Evolutionary conservation across 1,140 invertebrate species (phyloP).

Genomic region (Drosophila kikkawai): DNA sequence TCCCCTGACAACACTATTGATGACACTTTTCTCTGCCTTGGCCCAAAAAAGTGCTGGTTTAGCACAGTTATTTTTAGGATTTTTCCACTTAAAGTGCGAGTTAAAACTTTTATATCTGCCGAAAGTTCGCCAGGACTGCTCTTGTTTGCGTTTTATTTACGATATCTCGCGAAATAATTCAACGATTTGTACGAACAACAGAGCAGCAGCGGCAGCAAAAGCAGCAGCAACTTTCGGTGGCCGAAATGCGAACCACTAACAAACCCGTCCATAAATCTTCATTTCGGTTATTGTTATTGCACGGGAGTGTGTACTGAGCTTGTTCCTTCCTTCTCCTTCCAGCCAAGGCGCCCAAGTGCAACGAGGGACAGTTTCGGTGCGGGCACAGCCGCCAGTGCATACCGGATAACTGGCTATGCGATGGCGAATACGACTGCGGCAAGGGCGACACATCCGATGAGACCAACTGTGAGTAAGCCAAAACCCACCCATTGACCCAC

Average conservation of each 20-base stretch:
- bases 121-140: slow-evolving; percentile 33
- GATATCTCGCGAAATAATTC: slow-evolving; percentile 53
- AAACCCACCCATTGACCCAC: background rate
- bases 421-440: slow-evolving; percentile 86
- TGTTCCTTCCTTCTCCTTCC: slow-evolving; percentile 33
- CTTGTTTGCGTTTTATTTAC: slow-evolving; percentile 49
- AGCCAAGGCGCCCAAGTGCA: slow-evolving; percentile 79
- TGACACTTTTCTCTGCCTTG: background rate
- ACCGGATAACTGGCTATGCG: slow-evolving; percentile 90
- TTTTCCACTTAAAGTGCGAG: slow-evolving; percentile 29
- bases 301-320: slow-evolving; percentile 30
- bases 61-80: slow-evolving; percentile 21
- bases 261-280: slow-evolving; percentile 78
- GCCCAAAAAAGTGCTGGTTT: background rate
- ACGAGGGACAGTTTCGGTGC: slow-evolving; percentile 88
- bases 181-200: slow-evolving; percentile 50
- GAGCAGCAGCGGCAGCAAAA: slow-evolving; percentile 10
- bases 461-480: slow-evolving; percentile 69
- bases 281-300: slow-evolving; percentile 80
- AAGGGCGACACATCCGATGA: slow-evolving; percentile 75
- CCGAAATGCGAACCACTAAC: slow-evolving; percentile 51
- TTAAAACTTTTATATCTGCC: slow-evolving; percentile 32
- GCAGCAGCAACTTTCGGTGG: slow-evolving; percentile 21
- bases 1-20: slow-evolving; percentile 17
- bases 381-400: slow-evolving; percentile 88